Base-by-base conservation (phyloP, 2,888 invertebrate species). In the Drosophila hamatofila region DNA sequence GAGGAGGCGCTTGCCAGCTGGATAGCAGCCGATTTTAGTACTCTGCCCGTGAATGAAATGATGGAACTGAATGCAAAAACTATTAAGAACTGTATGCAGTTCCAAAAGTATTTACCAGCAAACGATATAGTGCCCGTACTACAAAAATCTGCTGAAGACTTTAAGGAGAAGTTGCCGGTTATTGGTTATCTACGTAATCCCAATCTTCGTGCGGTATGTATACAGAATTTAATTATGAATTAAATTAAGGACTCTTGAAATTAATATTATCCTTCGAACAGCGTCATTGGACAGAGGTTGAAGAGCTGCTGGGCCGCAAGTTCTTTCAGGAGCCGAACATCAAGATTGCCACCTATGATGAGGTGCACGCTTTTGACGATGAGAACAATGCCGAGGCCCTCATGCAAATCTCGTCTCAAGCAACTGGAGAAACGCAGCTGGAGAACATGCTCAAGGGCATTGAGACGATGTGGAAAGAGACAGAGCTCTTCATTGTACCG, bases 211-310 rank as follows among this genome's bases (percentile, higher is more conserved):
- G 93, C 94, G 63, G 93, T 93, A 83, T 60, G 71, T 37, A 58
- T 3, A 14, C 11, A 11, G n/a, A 56, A 23, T n/a, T 16, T 12
- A 12, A 27, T 14, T 14, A 18, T 16, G 12, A 51, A 35, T 33
- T 23, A 16, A n/a, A 42, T 14, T 9, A 12, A 12, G n/a, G 11
- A 8, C 11, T 5, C 16, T 27, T 23, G 8, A 2, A 12, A 37
- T 1, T 33, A 25, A 5, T 25, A 14, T 27, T 16, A 12, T 8
- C 4, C 0, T 11, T 82, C 16, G 1, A 35, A 18, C n/a, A 93
- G 58, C 95, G 98, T 0, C 98, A 98, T 91, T 98, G 97, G 97
- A 94, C 95, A n/a, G 94, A 94, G 88, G 96, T 98, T 49, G 97
- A 97, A 89, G 94, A 94, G 18, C 93, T 96, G 16, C 91, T 98